Base-by-base conservation (phyloP, 2,888 invertebrate genomes). In the Nephrotoma guestfalica region DNA sequence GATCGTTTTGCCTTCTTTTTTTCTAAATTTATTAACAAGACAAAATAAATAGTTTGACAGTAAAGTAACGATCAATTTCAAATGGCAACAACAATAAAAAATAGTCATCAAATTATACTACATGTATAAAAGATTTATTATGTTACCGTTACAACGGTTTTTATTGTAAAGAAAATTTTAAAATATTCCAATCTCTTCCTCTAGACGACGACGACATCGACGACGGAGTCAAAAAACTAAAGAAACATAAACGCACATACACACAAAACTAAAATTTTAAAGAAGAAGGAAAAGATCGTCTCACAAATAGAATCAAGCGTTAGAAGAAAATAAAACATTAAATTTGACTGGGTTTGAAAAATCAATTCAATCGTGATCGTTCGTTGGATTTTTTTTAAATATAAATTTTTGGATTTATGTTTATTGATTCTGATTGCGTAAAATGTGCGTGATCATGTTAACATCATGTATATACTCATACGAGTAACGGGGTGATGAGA, bases 111-210 rank as follows among this genome's bases (percentile, higher is more conserved):
- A 71, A 71, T 71, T 71, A 71, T 71, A 71, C 30, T 30, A 71
- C 2, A 71, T 71, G 71, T 71, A 71, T 71, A 71, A 71, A 71
- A 71, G 71, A 71, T 71, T 71, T 71, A 71, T 84, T 84, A 84
- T 84, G 84, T 84, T 84, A 84, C 84, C 84, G 84, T 84, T 84
- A 84, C 41, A 84, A 84, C 84, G 84, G 84, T 84, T 84, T 84
- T 84, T 84, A 42, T 84, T 84, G 84, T 84, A 84, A 84, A 84
- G 42, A 84, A 84, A 83, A 71, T 71, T 18, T 71, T 71, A 71
- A 71, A 30, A 71, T 71, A 71, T 71, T 71, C 71, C 30, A 71
- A 6, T 71, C 71, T 71, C 71, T 71, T 71, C 71, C 30, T 18
- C 71, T 71, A 71, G 71, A 71, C 71, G 30, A 30, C 51, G 18